Evolutionary conservation across 2,797 vertebrate genomes (phyloP), one percentile per base, ranked within the genome.

Genomic region (Zenarchopterus dispar): DNA sequence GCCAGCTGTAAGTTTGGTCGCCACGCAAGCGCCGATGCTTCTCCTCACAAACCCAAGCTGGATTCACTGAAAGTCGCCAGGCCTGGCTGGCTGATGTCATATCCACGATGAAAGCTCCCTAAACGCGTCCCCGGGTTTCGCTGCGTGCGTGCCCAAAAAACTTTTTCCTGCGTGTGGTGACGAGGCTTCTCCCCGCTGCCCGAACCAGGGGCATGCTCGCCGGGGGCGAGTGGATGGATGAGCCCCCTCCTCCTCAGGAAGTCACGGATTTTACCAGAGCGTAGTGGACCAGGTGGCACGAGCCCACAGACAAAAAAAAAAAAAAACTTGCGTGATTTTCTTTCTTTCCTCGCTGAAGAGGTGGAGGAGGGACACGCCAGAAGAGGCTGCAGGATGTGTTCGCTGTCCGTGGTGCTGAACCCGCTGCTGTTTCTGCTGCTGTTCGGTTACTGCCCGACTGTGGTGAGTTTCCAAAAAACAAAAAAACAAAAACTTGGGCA

Each of bases 401-500:
- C 94, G 81, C 91, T 94, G 81, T 92, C 92, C 88, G 80, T 36
- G 83, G 90, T 95, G 24, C 92, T 95, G 94, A 94, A 95, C 81
- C 94, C 95, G 75, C 88, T 96, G 84, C 91, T 96, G 77, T 85
- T 96, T 50, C 90, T 95, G 85, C 85, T 95, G 84, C 88, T 97
- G 55, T 92, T 95, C 72, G 94, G 93, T 75, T 94, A 92, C 84
- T 94, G 94, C 56, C 95, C 95, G 58, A 94, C 96, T 53, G 94
- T 90, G 95, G 96, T 98, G 95, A 84, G 84, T 85, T 75, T 4
- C 21, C 1, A 21, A 8, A 61, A 11, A 62, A 50, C 42, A 19
- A 43, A 10, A 9, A 36, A 26, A 2, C 5, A 50, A 49, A 18
- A 75, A 82, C 56, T 75, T 73, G 2, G 43, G 0, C 51, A 5